Percentiles rank a stretch among this genome's conserved stretches.
Conservation (phyloP, 2,113 vertebrate species). For the Oreochromis niloticus region DNA sequence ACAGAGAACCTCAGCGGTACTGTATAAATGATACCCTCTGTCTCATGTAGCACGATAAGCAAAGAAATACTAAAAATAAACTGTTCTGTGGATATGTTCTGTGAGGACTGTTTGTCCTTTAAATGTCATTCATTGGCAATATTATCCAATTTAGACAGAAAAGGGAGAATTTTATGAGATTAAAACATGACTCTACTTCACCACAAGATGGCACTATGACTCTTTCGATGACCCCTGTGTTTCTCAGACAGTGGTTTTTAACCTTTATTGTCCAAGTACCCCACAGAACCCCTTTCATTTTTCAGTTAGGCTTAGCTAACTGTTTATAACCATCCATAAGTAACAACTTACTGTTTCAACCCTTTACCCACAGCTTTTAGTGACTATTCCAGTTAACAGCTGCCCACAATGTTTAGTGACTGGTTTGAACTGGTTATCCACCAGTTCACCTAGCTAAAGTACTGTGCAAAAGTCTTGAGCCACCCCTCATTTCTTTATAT, state of each 20-base stretch:
- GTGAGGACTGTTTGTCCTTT: neutral
- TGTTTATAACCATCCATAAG: neutral
- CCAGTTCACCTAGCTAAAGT: neutral
- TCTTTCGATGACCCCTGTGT: neutral
- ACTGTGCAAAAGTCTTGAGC: neutral
- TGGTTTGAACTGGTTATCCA: neutral
- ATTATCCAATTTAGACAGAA: neutral
- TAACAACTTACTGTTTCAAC: neutral
- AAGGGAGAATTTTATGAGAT: neutral
- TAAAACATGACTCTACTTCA: neutral
- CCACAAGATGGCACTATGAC: slow-evolving; percentile 35
- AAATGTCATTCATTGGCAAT: neutral
- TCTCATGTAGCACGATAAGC: neutral
- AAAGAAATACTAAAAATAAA: neutral
- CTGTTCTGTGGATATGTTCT: neutral
- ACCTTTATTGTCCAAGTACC: neutral
- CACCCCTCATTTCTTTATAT: neutral
- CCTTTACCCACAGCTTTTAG: neutral
- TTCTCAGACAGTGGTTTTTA: neutral
- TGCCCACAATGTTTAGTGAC: neutral
- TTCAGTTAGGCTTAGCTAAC: neutral
- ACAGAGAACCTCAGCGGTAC: neutral
- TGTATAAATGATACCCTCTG: neutral
- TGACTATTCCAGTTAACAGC: neutral
- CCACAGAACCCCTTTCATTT: neutral